These are phyloP conservation scores for Neosalanx taihuensis DNA, from an alignment of 2,797 vertebrate species.

Conservation along the genomic window DNA sequence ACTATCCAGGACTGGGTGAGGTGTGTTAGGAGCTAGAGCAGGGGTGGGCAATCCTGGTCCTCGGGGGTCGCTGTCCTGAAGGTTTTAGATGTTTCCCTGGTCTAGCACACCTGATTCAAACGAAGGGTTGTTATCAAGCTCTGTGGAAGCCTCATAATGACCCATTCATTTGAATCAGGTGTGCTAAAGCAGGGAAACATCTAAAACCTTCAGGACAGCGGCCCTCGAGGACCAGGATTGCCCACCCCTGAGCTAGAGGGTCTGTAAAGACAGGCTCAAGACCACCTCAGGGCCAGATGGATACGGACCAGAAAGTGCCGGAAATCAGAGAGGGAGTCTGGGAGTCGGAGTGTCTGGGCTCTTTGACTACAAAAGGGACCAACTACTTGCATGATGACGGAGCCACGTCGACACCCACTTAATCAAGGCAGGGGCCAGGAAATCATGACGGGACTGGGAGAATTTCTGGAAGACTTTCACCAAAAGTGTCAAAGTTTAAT, in stretches of 20 bases:
- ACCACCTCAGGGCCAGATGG: not conserved
- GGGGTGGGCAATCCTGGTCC: too few species aligned
- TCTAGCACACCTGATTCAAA: too few species aligned
- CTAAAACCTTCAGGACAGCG: too few species aligned
- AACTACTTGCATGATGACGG: not conserved
- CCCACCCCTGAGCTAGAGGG: not conserved
- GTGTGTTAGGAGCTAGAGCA: conserved; percentile 11
- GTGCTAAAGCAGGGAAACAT: too few species aligned
- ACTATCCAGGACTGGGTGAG: conserved; percentile 15
- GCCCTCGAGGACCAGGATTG: too few species aligned
- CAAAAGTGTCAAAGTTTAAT: not conserved
- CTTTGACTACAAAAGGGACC: not conserved
- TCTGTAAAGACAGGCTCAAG: not conserved
- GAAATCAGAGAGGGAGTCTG: not conserved
- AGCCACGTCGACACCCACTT: not conserved
- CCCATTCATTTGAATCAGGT: too few species aligned
- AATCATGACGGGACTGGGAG: not conserved
- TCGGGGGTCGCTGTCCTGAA: too few species aligned
- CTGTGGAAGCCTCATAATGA: too few species aligned
- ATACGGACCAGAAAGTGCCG: not conserved
- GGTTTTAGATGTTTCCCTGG: too few species aligned
- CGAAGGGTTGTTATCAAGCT: too few species aligned
- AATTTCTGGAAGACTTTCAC: not conserved
- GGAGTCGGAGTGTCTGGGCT: conserved; percentile 3
- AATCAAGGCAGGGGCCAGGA: not conserved